A percentile compares a stretch with the other conserved stretches of the same genome.
Evolutionary conservation across 2,113 vertebrate species (phyloP).

Genomic region (Thalassarche chlororhynchos): DNA sequence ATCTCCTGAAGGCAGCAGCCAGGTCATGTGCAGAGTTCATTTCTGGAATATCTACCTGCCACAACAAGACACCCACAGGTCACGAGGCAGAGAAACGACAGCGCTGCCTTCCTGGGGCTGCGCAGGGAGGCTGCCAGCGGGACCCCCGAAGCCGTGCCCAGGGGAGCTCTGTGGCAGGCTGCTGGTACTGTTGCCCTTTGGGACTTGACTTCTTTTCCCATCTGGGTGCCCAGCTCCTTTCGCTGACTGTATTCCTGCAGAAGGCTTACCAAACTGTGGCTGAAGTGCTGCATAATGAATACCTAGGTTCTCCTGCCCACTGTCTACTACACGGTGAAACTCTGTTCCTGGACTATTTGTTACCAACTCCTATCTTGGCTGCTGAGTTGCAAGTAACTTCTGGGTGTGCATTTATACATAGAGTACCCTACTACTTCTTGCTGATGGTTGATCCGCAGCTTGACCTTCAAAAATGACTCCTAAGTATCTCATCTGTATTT

Average conservation of each 20-base stretch:
- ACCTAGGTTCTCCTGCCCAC: not conserved
- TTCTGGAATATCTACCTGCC: not conserved
- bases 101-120: not conserved
- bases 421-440: not conserved
- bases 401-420: not conserved
- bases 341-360: not conserved
- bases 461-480: not conserved
- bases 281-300: not conserved
- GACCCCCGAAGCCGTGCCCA: fast-evolving
- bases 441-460: not conserved
- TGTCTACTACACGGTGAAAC: not conserved
- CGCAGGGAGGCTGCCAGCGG: not conserved
- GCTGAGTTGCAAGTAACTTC: not conserved
- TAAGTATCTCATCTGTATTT: not conserved
- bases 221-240: not conserved
- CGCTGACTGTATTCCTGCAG: not conserved
- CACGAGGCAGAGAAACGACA: fast-evolving
- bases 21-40: not conserved
- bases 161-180: not conserved
- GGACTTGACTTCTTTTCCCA: not conserved
- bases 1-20: not conserved
- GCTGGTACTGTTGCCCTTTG: not conserved
- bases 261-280: not conserved
- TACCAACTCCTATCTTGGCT: not conserved
- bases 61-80: not conserved